A percentile compares a stretch with the other conserved stretches of the same genome.
Conservation (phyloP, 1,140 invertebrate species). For the Diabrotica undecimpunctata region DNA sequence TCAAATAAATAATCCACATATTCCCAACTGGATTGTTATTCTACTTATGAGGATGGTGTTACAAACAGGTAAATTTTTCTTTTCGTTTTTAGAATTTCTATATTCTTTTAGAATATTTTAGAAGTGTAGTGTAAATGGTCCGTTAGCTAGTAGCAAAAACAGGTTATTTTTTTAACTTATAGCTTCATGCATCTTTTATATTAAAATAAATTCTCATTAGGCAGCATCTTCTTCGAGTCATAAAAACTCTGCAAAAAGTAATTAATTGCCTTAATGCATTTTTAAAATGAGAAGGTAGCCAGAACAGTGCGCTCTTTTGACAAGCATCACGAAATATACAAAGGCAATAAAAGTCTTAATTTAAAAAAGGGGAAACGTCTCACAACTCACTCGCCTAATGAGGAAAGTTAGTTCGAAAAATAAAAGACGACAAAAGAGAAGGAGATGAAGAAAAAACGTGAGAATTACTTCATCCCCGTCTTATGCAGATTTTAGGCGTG, state of each 20-base stretch:
- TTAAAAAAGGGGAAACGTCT: background rate
- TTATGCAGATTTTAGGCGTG: background rate
- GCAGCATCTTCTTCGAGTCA: no score
- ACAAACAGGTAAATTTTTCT: no score
- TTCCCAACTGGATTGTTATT: no score
- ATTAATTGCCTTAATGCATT: background rate
- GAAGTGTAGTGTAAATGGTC: no score
- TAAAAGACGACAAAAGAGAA: background rate
- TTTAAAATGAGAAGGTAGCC: constrained; percentile 1
- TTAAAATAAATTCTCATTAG: no score
- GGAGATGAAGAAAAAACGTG: background rate
- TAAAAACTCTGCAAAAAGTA: background rate
- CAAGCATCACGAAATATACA: background rate
- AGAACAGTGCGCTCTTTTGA: background rate
- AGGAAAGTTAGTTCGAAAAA: background rate
- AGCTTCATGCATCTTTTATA: no score
- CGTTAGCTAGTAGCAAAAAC: no score
- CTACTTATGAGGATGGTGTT: no score
- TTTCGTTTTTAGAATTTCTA: no score
- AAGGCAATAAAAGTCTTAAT: constrained; percentile 2
- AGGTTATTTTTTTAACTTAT: no score
- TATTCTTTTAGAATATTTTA: no score
- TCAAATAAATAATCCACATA: no score
- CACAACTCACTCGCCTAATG: background rate
- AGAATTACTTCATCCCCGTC: constrained; percentile 2